Percentiles rank a stretch among this genome's conserved stretches.
Conservation (phyloP, 2,797 vertebrate species). For the Arctocebus calabarensis region DNA sequence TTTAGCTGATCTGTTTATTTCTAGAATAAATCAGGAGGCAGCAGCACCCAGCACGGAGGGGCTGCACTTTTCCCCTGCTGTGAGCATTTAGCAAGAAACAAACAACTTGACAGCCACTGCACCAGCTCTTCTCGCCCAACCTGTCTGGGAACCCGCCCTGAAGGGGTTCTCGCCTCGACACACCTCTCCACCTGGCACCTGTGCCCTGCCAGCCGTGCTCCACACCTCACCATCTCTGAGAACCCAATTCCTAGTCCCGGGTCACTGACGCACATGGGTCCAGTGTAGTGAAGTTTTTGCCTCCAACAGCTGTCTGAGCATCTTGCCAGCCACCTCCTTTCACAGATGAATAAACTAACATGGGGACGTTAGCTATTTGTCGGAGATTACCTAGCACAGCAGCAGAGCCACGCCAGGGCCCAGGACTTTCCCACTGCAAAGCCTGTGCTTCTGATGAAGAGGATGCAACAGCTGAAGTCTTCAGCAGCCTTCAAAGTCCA, state of each 20-base stretch:
- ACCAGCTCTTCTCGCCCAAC: slow-evolving; percentile 53
- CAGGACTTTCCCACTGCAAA: neutral
- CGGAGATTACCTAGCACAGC: neutral
- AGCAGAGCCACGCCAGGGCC: neutral
- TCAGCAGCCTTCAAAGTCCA: neutral
- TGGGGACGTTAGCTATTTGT: neutral
- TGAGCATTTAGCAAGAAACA: slow-evolving; percentile 19
- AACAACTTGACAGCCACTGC: slow-evolving; percentile 36
- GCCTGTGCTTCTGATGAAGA: neutral
- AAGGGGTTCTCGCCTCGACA: neutral
- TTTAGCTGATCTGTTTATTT: slow-evolving; percentile 13
- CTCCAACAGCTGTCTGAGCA: neutral
- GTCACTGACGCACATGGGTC: neutral
- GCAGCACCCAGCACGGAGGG: neutral
- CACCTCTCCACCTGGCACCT: neutral
- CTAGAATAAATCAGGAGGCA: neutral
- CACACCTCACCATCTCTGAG: neutral
- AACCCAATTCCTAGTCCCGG: neutral
- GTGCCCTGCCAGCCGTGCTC: neutral
- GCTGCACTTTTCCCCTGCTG: neutral
- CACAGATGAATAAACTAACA: neutral
- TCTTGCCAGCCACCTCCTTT: neutral
- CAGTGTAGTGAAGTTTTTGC: neutral
- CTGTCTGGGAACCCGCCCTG: slow-evolving; percentile 55
- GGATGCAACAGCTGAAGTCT: neutral